Conservation (phyloP, 2,797 vertebrate species). For the Poeciliopsis paucimaculata region DNA sequence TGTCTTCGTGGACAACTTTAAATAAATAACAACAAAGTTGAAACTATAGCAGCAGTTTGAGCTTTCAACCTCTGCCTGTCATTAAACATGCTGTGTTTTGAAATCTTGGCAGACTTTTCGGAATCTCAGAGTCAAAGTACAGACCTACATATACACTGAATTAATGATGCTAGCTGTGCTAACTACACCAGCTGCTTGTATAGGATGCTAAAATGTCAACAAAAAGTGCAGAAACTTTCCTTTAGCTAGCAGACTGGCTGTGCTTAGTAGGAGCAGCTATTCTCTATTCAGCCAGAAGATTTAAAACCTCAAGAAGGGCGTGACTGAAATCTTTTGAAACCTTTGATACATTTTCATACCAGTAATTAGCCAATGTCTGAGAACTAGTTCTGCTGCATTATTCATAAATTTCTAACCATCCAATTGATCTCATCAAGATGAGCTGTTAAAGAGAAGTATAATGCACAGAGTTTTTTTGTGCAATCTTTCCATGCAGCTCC, state of each 20-base stretch:
- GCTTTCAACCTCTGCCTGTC: neutral
- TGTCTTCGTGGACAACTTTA: neutral
- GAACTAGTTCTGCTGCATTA: neutral
- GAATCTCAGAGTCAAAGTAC: neutral
- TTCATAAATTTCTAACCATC: neutral
- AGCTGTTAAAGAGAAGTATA: neutral
- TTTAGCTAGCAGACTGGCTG: neutral
- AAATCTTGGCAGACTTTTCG: neutral
- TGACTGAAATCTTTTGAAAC: neutral
- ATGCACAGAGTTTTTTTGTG: neutral
- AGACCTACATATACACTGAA: neutral
- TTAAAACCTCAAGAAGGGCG: neutral
- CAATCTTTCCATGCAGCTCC: neutral
- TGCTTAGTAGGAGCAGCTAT: neutral
- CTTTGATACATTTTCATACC: neutral
- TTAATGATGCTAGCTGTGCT: conserved; percentile 1
- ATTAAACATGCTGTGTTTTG: neutral
- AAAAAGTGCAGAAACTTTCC: neutral
- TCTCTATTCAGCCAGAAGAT: neutral
- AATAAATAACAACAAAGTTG: neutral
- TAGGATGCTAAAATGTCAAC: neutral
- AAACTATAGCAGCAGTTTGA: neutral
- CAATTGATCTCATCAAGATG: conserved; percentile 1
- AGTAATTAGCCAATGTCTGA: neutral
- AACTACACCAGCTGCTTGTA: neutral